Base-by-base conservation (phyloP, 2,113 vertebrate species). In the Chaetodon auriga region DNA sequence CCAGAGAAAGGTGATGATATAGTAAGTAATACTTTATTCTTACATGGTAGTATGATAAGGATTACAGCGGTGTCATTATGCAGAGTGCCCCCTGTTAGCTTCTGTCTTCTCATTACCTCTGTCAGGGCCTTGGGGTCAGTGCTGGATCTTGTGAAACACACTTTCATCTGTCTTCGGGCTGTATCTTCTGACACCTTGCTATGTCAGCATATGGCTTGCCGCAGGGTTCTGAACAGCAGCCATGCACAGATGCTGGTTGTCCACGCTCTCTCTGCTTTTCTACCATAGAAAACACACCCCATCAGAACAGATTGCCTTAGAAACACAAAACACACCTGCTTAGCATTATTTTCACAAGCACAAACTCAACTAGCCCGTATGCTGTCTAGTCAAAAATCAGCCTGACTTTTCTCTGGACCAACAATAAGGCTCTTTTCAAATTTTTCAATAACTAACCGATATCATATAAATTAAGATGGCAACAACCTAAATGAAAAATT, bases 181-280 rank as follows among this genome's bases (percentile, higher is more conserved):
- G 14, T 86, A 49, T 80, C 81, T 76, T 86, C 72, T 89, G 84
- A 92, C 89, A 92, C 81, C 80, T 88, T 88, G 73, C 79, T 77
- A 55, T 85, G 84, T 92, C 78, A 93, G 88, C 90, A 91, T 90
- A 88, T 89, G 79, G 87, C 25, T 84, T 46, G 64, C 87, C 85
- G 81, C 60, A 36, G 78, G 89, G 87, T 76, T 75, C 66, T 74
- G 75, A 90, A 82, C 84, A 87, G 87, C 86, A 85, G 87, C 76
- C 80, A 71, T 70, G 69, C 74, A 87, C 88, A 92, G 81, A 84
- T 85, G 86, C 75, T 53, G 53, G 41, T 61, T 79, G 53, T 71
- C 63, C 10, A 0, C 9, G 46, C 41, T 62, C 48, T 78, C 62
- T 57, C 63, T 82, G 36, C 49, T 69, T 66, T 64, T 66, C 69